phyloP scores from a whole-genome alignment of 2,888 invertebrate genomes.

The Sphaerophoria taeniata region DNA sequence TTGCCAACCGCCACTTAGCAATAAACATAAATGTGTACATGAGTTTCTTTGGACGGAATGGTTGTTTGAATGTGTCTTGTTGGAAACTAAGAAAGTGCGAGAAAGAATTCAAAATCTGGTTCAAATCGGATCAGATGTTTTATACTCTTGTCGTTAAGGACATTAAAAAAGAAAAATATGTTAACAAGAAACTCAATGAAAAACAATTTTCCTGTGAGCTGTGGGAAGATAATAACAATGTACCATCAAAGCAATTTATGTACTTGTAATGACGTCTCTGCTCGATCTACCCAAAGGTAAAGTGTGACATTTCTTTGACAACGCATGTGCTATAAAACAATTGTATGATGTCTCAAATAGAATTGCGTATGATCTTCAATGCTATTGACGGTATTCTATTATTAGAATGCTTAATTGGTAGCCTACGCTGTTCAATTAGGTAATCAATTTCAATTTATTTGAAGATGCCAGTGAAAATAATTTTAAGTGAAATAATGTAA shows the following conservation, averaged over 20 bases:
- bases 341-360: background rate
- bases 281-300: too few species aligned
- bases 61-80: background rate
- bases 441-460: background rate
- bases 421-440: conserved; percentile 29
- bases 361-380: conserved; percentile 6
- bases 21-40: background rate
- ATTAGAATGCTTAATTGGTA: conserved; percentile 22
- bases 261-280: too few species aligned
- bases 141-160: background rate
- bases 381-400: background rate
- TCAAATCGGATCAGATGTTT: too few species aligned
- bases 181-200: too few species aligned
- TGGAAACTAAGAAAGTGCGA: background rate
- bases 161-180: too few species aligned
- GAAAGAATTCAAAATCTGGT: background rate
- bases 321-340: background rate
- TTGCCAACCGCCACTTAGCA: conserved; percentile 7
- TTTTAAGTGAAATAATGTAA: background rate
- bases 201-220: too few species aligned
- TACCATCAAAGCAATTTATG: too few species aligned
- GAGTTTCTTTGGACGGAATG: background rate
- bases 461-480: conserved; percentile 9
- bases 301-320: too few species aligned
- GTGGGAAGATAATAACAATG: too few species aligned